Percentiles rank a stretch among this genome's conserved stretches.
Conservation (phyloP, 2,888 invertebrate species). For the Drosophila niveifrons region DNA sequence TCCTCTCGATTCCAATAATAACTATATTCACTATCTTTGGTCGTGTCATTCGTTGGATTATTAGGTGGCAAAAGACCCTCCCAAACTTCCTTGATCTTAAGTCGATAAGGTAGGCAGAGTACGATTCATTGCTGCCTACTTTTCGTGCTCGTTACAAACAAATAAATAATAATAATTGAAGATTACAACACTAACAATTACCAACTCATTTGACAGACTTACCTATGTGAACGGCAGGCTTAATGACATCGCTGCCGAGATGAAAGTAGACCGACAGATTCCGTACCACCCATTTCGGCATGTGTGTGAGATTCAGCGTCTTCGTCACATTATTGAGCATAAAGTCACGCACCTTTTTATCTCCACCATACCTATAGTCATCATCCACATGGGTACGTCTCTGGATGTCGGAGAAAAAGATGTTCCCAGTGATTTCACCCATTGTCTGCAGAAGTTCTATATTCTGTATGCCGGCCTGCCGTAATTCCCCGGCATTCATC, state of each 20-base stretch:
- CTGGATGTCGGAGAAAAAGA: slow-evolving; percentile 88
- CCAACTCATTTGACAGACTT: too few species aligned
- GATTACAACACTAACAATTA: too few species aligned
- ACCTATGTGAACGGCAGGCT: slow-evolving; percentile 90
- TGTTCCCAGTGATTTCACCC: slow-evolving; percentile 55
- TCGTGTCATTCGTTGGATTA: too few species aligned
- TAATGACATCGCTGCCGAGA: slow-evolving; percentile 90
- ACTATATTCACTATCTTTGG: too few species aligned
- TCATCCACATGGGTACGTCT: slow-evolving; percentile 87
- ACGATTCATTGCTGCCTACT: too few species aligned
- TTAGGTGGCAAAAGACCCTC: too few species aligned
- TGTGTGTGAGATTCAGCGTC: slow-evolving; percentile 88
- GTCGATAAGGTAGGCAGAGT: too few species aligned
- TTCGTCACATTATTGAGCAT: slow-evolving; percentile 91
- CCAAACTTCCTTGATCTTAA: too few species aligned
- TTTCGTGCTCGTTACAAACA: too few species aligned
- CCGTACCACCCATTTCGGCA: slow-evolving; percentile 89
- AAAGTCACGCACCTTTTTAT: slow-evolving; percentile 85
- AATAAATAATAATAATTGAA: too few species aligned
- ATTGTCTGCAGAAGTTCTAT: slow-evolving; percentile 20
- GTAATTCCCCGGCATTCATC: slow-evolving; percentile 87
- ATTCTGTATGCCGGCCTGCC: slow-evolving; percentile 86
- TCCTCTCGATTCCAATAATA: too few species aligned
- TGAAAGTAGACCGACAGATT: slow-evolving; percentile 87
- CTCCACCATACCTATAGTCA: slow-evolving; percentile 78